Evolutionary conservation across 2,113 vertebrate species (phyloP).

Genomic region (Lipotes vexillifer): DNA sequence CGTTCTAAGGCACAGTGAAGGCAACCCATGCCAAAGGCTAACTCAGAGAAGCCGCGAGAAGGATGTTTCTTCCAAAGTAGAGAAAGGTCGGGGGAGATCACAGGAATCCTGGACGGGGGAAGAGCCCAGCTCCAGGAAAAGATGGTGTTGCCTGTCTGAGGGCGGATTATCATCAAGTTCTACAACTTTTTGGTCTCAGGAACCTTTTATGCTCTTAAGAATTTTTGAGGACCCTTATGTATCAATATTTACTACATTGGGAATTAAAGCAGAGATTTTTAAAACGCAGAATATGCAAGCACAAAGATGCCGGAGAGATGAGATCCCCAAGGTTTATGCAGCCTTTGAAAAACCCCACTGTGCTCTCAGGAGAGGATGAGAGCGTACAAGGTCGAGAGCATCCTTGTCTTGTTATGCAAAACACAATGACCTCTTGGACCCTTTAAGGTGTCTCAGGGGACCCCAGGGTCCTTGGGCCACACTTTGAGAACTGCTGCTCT

Average conservation of each 20-base stretch:
- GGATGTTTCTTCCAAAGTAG: not conserved
- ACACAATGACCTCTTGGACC: not conserved
- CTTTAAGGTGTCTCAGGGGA: not conserved
- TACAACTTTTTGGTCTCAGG: not conserved
- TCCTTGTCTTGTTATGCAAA: not conserved
- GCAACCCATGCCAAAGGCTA: not conserved
- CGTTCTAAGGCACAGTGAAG: not conserved
- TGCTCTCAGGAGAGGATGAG: not conserved
- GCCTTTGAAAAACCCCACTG: not conserved
- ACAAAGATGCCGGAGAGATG: not conserved
- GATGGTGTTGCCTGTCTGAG: not conserved
- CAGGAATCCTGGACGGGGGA: not conserved
- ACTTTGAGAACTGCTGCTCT: not conserved
- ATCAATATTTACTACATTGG: not conserved
- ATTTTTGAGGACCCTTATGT: not conserved
- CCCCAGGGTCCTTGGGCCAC: not conserved
- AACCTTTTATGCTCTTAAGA: not conserved
- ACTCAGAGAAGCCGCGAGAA: not conserved
- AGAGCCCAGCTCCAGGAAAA: no score
- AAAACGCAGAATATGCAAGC: not conserved
- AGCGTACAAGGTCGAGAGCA: not conserved
- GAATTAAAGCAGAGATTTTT: not conserved
- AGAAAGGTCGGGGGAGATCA: not conserved
- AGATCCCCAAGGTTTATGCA: not conserved
- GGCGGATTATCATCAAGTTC: not conserved